Conservation (phyloP, 2,113 vertebrate genomes). For the Passer domesticus region DNA sequence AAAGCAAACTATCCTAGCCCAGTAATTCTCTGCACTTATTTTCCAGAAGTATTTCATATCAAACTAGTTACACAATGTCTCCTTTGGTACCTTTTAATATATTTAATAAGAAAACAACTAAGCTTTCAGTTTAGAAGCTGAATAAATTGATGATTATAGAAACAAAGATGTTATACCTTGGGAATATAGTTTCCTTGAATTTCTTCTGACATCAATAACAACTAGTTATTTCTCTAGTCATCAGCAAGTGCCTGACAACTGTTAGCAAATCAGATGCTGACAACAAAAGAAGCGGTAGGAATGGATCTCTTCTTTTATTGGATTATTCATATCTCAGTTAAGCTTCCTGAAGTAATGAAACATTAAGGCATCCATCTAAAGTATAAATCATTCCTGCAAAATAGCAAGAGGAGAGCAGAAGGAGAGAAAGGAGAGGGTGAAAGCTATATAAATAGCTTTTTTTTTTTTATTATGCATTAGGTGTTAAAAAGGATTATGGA, state of each 20-base stretch:
- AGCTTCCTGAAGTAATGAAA: conserved; percentile 30
- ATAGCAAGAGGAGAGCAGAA: not conserved
- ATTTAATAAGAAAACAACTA: not conserved
- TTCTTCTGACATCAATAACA: not conserved
- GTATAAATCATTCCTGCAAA: conserved; percentile 29
- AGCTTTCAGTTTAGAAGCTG: not conserved
- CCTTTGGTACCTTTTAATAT: not conserved
- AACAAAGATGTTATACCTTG: not conserved
- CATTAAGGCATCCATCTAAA: not conserved
- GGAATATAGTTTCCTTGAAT: not conserved
- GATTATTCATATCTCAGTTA: conserved; percentile 29
- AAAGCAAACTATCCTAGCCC: not conserved
- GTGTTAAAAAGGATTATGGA: conserved; percentile 36
- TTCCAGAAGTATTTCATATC: not conserved
- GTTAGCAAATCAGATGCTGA: not conserved
- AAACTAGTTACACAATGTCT: not conserved
- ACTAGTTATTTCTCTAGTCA: not conserved
- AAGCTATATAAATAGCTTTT: not conserved
- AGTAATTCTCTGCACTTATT: not conserved
- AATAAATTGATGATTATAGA: not conserved
- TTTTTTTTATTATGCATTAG: not conserved
- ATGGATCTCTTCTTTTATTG: not conserved
- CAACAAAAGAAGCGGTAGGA: not conserved
- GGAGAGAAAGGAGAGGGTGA: not conserved
- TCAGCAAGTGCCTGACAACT: not conserved